These are phyloP conservation scores for Silurus aristotelis DNA, from an alignment of 2,797 vertebrate genomes.

Conservation along the genomic window DNA sequence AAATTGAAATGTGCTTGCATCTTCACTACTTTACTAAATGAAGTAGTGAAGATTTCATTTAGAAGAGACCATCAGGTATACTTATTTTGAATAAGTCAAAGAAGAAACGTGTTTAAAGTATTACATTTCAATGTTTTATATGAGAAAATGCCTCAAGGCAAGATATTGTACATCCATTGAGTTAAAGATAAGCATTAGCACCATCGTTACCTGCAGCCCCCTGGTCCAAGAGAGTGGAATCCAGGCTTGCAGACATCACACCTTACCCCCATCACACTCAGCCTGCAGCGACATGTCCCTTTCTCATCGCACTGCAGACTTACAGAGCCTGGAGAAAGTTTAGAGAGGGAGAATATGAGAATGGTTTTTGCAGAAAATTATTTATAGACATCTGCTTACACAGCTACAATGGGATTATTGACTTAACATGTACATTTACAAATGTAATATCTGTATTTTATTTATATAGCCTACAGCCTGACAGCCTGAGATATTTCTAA, in stretches of 20 bases:
- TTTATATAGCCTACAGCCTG: neutral
- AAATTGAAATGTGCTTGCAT: neutral
- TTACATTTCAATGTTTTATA: too few species aligned
- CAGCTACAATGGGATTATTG: neutral
- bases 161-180: neutral
- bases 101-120: too few species aligned
- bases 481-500: neutral
- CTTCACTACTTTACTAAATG: too few species aligned
- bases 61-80: neutral
- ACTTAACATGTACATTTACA: conserved; percentile 1
- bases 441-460: neutral
- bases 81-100: too few species aligned
- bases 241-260: conserved; percentile 85
- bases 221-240: conserved; percentile 86
- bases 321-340: conserved; percentile 52
- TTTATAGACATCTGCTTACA: neutral
- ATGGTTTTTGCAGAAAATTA: neutral
- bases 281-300: conserved; percentile 81
- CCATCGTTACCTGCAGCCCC: conserved; percentile 52
- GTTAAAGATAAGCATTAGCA: neutral
- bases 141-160: neutral
- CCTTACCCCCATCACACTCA: conserved; percentile 82
- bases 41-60: neutral
- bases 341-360: neutral
- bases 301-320: conserved; percentile 63